phyloP scores from a whole-genome alignment of 2,113 vertebrate species.

The Peromyscus polionotus region DNA sequence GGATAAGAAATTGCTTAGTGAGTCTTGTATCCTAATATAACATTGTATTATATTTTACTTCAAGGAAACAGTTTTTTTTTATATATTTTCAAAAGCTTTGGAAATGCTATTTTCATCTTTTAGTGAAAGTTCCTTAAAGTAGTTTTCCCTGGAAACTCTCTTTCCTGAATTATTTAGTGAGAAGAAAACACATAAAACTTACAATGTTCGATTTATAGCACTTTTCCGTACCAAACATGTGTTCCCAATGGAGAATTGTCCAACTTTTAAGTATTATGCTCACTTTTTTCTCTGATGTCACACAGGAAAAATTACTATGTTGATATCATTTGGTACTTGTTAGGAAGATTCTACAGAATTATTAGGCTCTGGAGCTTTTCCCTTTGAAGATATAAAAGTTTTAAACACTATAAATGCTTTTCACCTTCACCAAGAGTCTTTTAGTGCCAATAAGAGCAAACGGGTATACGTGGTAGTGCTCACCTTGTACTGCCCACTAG shows the following conservation, averaged over 20 bases:
- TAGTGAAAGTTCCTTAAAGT: slow-evolving; percentile 6
- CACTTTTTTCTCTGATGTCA: background rate
- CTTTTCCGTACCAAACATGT: background rate
- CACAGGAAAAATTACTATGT: background rate
- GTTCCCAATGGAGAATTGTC: background rate
- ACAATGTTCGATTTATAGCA: background rate
- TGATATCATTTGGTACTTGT: background rate
- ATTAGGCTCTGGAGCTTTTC: background rate
- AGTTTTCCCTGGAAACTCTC: background rate
- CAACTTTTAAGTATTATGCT: background rate
- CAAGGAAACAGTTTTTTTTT: background rate
- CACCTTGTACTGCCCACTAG: background rate
- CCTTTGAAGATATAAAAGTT: background rate
- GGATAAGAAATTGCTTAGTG: background rate
- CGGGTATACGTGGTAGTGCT: accelerated
- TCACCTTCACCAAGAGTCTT: background rate
- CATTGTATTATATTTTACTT: background rate
- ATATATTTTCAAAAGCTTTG: slow-evolving; percentile 37
- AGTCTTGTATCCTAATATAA: background rate
- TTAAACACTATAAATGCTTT: background rate
- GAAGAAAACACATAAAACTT: slow-evolving; percentile 26
- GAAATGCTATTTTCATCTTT: background rate
- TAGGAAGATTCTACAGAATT: background rate
- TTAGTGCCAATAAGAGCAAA: background rate
- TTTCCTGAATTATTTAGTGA: slow-evolving; percentile 58